These are phyloP conservation scores for Rhopalosiphum maidis DNA, from an alignment of 1,140 invertebrate genomes.

Conservation along the genomic window DNA sequence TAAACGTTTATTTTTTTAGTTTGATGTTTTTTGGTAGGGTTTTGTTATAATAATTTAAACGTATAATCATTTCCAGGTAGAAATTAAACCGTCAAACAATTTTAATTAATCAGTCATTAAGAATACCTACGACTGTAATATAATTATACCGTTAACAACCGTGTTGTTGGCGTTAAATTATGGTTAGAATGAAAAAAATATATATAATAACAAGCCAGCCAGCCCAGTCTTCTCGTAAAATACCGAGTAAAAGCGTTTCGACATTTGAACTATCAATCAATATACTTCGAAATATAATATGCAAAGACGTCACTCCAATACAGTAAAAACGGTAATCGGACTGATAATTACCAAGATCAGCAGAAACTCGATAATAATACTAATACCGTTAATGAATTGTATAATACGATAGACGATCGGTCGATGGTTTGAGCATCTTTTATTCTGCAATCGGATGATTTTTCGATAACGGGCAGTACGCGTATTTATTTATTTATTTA, in stretches of 20 bases:
- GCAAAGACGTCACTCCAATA: neutral
- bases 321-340: neutral
- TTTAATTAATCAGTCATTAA: constrained; percentile 14
- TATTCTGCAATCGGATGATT: neutral
- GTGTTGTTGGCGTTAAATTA: neutral
- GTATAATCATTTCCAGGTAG: neutral
- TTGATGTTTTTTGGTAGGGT: neutral
- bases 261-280: neutral
- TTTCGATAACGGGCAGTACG: neutral
- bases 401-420: neutral
- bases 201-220: neutral
- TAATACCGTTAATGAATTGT: neutral
- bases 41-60: neutral
- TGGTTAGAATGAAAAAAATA: neutral
- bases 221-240: neutral
- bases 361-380: neutral
- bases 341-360: neutral
- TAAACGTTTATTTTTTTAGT: neutral
- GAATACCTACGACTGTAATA: neutral
- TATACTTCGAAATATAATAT: neutral
- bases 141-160: neutral
- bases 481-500: neutral
- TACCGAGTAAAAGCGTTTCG: neutral
- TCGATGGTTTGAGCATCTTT: neutral
- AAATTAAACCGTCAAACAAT: neutral